A percentile compares a stretch with the other conserved stretches of the same genome.
Conservation (phyloP, 2,888 invertebrate genomes). For the Megaustenia siamemsis region DNA sequence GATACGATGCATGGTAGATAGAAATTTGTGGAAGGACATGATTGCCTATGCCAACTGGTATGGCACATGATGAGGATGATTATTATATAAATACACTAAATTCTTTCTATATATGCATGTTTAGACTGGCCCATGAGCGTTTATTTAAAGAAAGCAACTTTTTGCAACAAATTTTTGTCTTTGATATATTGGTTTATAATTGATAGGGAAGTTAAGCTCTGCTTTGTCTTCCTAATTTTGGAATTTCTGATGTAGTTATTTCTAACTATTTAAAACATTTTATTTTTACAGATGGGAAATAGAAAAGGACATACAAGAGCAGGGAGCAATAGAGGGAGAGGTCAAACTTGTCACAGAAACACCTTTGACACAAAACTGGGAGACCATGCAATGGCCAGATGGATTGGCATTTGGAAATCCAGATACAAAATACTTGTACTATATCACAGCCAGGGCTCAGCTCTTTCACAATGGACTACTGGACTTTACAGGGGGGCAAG, state of each 20-base stretch:
- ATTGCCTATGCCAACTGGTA: no score
- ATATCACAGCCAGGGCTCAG: conserved; percentile 32
- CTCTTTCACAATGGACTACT: conserved; percentile 43
- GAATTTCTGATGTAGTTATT: not conserved
- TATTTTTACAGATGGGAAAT: conserved; percentile 36
- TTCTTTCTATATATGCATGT: no score
- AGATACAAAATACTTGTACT: conserved; percentile 3
- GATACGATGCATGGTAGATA: no score
- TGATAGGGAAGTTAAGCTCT: no score
- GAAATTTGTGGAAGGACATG: no score
- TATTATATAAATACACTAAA: no score
- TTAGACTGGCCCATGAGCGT: no score
- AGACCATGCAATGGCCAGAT: conserved; percentile 47
- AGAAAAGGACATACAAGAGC: conserved; percentile 17
- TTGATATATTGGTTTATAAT: no score
- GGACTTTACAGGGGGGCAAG: conserved; percentile 49
- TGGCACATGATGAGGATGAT: no score
- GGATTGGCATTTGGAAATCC: conserved; percentile 28
- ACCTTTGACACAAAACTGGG: conserved; percentile 39
- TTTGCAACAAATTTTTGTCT: no score
- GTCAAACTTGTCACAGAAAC: conserved; percentile 24
- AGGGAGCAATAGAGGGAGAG: conserved; percentile 41
- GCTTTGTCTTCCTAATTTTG: no score
- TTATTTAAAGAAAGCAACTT: no score
- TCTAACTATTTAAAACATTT: not conserved